These are phyloP conservation scores for Papilio machaon DNA, from an alignment of 1,140 invertebrate species.

Conservation along the genomic window DNA sequence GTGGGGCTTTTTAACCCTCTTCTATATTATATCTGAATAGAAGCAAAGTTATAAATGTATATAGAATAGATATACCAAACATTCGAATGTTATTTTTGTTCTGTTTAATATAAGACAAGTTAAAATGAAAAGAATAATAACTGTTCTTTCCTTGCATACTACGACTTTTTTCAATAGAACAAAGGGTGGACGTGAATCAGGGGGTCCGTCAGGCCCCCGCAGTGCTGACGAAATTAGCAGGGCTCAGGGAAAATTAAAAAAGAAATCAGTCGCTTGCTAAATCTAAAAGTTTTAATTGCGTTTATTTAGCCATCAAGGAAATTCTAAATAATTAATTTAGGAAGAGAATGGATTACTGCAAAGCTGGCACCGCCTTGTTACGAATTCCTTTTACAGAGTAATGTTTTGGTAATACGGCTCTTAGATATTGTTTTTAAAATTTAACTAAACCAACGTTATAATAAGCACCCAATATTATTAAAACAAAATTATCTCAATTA, in stretches of 20 bases:
- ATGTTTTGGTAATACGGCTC: constrained; percentile 15
- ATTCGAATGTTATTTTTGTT: neutral
- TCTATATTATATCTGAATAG: neutral
- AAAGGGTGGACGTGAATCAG: constrained; percentile 63
- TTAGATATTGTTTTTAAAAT: constrained; percentile 9
- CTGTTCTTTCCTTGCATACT: constrained; percentile 31
- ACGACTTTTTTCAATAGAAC: constrained; percentile 53
- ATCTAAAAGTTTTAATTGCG: constrained; percentile 80
- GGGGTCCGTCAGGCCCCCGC: constrained; percentile 75
- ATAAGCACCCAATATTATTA: neutral
- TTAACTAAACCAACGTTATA: neutral
- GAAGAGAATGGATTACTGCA: constrained; percentile 34
- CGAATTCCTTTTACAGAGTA: constrained; percentile 15
- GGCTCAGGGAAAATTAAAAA: constrained; percentile 77
- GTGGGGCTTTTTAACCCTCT: neutral
- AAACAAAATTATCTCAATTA: neutral
- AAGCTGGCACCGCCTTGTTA: constrained; percentile 10
- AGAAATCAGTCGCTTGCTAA: constrained; percentile 76
- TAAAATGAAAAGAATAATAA: constrained; percentile 13
- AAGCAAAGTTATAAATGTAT: neutral
- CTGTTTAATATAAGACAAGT: constrained; percentile 21
- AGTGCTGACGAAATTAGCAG: constrained; percentile 73
- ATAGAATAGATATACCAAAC: neutral
- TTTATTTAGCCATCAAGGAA: constrained; percentile 76
- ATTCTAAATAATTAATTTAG: constrained; percentile 24